A percentile compares a stretch with the other conserved stretches of the same genome.
Evolutionary conservation across 2,797 vertebrate genomes (phyloP).

Genomic region (Sphenopsis melanotis): DNA sequence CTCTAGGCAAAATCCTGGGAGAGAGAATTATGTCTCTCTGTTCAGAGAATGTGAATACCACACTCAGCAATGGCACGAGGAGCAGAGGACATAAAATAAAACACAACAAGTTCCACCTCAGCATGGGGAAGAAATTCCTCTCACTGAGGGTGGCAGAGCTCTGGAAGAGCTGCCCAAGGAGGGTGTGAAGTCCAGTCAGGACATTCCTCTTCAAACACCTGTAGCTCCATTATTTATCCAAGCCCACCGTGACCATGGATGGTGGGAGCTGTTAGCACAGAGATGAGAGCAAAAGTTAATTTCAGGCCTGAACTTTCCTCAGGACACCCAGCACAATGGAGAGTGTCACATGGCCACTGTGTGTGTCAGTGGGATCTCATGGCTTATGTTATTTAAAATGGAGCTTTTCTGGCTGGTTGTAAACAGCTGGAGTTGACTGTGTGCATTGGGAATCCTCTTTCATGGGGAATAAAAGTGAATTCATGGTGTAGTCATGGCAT

Average conservation of each 20-base stretch:
- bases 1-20: no score
- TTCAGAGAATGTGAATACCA: no score
- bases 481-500: not conserved
- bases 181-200: not conserved
- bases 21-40: no score
- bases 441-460: not conserved
- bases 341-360: not conserved
- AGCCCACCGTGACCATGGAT: not conserved
- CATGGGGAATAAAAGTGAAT: not conserved
- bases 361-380: not conserved
- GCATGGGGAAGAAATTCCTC: not conserved
- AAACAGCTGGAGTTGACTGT: not conserved
- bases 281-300: not conserved
- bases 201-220: not conserved
- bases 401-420: not conserved
- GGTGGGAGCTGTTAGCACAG: not conserved
- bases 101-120: not conserved
- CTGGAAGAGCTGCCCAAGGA: not conserved
- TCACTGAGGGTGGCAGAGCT: not conserved
- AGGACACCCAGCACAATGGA: not conserved
- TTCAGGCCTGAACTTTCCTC: not conserved
- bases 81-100: not conserved
- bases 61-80: rapidly evolving
- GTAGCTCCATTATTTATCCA: not conserved
- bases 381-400: not conserved